Conservation (phyloP, 1,140 invertebrate species). For the Subanguina moxae region DNA sequence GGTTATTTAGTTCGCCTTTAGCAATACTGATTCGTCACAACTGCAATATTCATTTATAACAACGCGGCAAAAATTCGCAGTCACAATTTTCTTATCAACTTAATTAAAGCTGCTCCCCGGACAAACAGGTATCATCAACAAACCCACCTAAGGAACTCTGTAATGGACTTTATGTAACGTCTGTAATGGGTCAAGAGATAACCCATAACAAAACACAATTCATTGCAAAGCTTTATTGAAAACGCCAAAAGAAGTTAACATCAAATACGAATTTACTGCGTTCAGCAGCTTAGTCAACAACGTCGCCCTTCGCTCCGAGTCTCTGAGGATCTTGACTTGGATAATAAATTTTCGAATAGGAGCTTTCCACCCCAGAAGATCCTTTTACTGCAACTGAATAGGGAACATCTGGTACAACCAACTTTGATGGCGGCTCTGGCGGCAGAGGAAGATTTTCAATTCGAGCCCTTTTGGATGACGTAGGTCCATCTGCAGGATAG, state of each 20-base stretch:
- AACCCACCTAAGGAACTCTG: too few relatives aligned
- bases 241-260: neutral
- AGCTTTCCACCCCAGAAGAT: neutral
- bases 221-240: neutral
- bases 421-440: conserved; percentile 7
- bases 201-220: too few relatives aligned
- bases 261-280: neutral
- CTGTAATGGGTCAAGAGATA: too few relatives aligned
- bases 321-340: conserved; percentile 58
- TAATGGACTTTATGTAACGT: too few relatives aligned
- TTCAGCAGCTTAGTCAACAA: conserved; percentile 34
- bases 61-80: too few relatives aligned
- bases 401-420: conserved; percentile 6
- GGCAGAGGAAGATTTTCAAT: conserved; percentile 10
- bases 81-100: too few relatives aligned
- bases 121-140: too few relatives aligned
- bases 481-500: neutral
- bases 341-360: conserved; percentile 39
- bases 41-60: too few relatives aligned
- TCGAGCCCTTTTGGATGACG: neutral
- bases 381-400: conserved; percentile 3
- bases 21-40: too few relatives aligned
- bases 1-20: too few relatives aligned
- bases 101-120: too few relatives aligned
- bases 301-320: conserved; percentile 54